A percentile compares a stretch with the other conserved stretches of the same genome.
Evolutionary conservation across 2,113 vertebrate genomes (phyloP).

Genomic region (Brachyistius frenatus): DNA sequence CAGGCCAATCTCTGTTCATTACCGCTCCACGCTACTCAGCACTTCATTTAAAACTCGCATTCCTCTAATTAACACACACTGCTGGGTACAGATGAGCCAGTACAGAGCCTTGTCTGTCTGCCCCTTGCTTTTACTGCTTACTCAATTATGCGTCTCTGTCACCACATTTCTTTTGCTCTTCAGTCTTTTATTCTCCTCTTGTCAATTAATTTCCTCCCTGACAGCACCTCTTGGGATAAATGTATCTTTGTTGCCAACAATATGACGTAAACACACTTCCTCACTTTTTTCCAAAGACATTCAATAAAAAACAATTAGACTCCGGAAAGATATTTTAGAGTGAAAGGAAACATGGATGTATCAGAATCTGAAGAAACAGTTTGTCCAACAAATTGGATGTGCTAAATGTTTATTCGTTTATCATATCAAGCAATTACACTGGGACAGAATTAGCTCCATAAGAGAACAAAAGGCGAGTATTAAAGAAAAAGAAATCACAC

Average conservation of each 20-base stretch:
- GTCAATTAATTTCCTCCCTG: slow-evolving; percentile 28
- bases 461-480: slow-evolving; percentile 55
- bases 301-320: slow-evolving; percentile 46
- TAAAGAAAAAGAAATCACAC: slow-evolving; percentile 55
- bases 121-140: slow-evolving; percentile 45
- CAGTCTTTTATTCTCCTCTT: slow-evolving; percentile 10
- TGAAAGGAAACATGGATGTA: slow-evolving; percentile 64
- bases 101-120: slow-evolving; percentile 70
- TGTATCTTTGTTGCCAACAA: slow-evolving; percentile 1
- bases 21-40: slow-evolving; percentile 74
- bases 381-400: slow-evolving; percentile 80
- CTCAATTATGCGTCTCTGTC: slow-evolving; percentile 57
- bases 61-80: slow-evolving; percentile 81
- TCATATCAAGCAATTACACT: slow-evolving; percentile 78
- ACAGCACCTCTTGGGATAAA: slow-evolving; percentile 8
- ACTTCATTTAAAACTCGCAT: slow-evolving; percentile 80
- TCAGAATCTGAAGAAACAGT: slow-evolving; percentile 76
- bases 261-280: slow-evolving; percentile 26
- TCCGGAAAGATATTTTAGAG: slow-evolving; percentile 33
- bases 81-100: slow-evolving; percentile 75
- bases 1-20: slow-evolving; percentile 79
- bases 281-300: slow-evolving; percentile 9
- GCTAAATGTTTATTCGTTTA: slow-evolving; percentile 76
- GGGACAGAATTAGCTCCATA: slow-evolving; percentile 77
- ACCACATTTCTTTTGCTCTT: slow-evolving; percentile 58